Percentiles rank a stretch among this genome's conserved stretches.
phyloP scores from a whole-genome alignment of 2,113 vertebrate species.

The Sebastes fasciatus region DNA sequence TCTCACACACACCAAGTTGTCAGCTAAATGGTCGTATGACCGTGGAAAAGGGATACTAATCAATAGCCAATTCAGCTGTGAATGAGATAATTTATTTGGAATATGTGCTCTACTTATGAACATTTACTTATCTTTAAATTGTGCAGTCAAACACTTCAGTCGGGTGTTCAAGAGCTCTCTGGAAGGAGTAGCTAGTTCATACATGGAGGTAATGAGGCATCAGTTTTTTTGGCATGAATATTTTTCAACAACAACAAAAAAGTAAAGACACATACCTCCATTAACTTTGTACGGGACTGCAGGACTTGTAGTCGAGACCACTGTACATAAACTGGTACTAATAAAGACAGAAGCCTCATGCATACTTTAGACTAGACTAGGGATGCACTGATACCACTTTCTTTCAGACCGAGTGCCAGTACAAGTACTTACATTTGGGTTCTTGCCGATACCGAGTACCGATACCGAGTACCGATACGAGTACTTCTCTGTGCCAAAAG shows the following conservation, averaged over 20 bases:
- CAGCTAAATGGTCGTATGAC: background rate
- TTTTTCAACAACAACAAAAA: background rate
- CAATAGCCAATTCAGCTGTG: background rate
- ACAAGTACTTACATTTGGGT: no score
- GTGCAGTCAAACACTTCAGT: background rate
- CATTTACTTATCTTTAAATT: background rate
- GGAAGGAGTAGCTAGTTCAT: background rate
- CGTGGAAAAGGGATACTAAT: background rate
- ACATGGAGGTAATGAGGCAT: background rate
- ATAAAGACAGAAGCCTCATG: background rate
- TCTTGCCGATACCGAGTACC: no score
- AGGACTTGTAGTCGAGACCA: no score
- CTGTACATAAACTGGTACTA: background rate
- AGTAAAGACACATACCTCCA: background rate
- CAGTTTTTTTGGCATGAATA: background rate
- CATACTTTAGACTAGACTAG: background rate
- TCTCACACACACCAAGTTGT: constrained; percentile 5
- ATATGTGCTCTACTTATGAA: background rate
- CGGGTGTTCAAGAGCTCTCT: background rate
- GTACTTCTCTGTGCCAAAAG: no score
- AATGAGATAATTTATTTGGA: background rate
- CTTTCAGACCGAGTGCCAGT: no score
- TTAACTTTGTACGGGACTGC: background rate
- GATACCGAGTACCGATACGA: no score
- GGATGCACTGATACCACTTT: no score